A percentile compares a stretch with the other conserved stretches of the same genome.
Conservation (phyloP, 2,113 vertebrate species). For the Cyrtonyx montezumae region DNA sequence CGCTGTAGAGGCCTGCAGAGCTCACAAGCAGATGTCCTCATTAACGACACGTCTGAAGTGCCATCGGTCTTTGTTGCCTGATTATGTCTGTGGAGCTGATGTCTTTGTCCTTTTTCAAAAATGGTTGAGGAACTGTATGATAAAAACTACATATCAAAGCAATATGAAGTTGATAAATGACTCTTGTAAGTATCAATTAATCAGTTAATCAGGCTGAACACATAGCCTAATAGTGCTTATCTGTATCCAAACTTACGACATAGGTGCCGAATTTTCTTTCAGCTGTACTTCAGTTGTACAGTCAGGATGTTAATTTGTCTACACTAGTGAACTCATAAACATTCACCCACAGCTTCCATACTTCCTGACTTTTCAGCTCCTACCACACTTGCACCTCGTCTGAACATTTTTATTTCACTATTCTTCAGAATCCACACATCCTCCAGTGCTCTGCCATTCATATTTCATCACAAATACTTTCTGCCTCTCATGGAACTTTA, state of each 20-base stretch:
- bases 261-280: background rate
- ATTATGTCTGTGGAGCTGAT: background rate
- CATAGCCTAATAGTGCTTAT: fast-evolving
- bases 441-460: background rate
- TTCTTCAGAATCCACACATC: background rate
- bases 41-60: background rate
- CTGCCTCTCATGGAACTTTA: background rate
- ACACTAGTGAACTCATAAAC: background rate
- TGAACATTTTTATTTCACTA: background rate
- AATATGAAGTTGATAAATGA: background rate
- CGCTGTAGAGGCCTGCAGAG: fast-evolving
- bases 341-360: background rate
- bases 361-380: background rate
- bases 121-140: background rate
- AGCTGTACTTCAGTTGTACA: background rate
- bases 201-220: background rate
- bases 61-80: background rate
- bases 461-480: background rate
- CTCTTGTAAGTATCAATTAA: background rate
- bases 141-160: background rate
- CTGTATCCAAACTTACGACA: background rate
- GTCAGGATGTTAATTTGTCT: background rate
- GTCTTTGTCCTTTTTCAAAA: background rate
- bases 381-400: background rate
- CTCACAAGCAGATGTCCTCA: background rate